Evolutionary conservation across 2,888 invertebrate genomes (phyloP).

Genomic region (Argyresthia goedartella): DNA sequence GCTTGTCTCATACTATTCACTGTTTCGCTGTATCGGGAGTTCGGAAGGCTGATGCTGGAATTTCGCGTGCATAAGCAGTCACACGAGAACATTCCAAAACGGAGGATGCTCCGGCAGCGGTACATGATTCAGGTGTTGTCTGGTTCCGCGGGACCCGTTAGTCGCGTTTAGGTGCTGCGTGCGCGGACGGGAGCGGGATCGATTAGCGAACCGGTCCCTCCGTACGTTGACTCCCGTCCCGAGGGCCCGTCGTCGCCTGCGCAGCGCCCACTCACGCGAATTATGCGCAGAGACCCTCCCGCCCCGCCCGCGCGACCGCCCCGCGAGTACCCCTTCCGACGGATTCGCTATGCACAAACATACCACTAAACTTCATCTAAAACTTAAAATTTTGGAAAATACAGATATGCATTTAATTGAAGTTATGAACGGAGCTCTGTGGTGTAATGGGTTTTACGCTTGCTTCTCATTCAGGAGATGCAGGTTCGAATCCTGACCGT

Average conservation of each 20-base stretch:
- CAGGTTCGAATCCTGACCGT: too few relatives aligned
- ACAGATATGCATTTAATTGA: too few relatives aligned
- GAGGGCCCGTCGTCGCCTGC: constrained; percentile 37
- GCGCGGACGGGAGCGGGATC: constrained; percentile 55
- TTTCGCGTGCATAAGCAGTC: too few relatives aligned
- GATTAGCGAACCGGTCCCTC: constrained; percentile 66
- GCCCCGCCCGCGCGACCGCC: constrained; percentile 13
- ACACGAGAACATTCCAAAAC: not conserved
- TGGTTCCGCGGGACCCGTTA: constrained; percentile 56
- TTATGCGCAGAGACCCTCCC: constrained; percentile 11
- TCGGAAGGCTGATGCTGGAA: too few relatives aligned
- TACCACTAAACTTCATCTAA: too few relatives aligned
- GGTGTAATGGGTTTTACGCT: too few relatives aligned
- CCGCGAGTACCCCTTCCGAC: constrained; percentile 13
- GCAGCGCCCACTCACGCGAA: constrained; percentile 11
- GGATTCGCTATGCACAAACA: not conserved
- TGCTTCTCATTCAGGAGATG: too few relatives aligned
- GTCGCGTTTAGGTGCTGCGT: constrained; percentile 54
- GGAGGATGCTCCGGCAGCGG: not conserved
- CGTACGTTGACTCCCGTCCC: constrained; percentile 64
- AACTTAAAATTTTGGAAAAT: too few relatives aligned
- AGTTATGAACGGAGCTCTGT: too few relatives aligned
- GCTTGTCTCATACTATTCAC: too few relatives aligned
- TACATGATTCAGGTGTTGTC: constrained; percentile 21
- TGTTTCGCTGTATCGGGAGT: too few relatives aligned